These are phyloP conservation scores for Monochamus alternatus DNA, from an alignment of 2,888 invertebrate species.

Conservation along the genomic window DNA sequence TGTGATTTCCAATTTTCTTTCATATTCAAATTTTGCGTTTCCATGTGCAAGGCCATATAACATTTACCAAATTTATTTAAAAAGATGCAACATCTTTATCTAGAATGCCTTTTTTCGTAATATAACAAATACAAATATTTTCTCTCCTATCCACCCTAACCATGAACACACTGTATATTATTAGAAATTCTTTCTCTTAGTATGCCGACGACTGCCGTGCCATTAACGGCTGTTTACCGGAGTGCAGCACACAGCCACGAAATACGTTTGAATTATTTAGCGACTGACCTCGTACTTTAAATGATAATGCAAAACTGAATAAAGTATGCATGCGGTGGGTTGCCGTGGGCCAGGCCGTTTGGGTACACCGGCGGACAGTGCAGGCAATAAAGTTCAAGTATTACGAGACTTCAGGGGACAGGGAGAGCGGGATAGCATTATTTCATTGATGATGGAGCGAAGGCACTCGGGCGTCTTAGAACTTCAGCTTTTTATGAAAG, in stretches of 20 bases:
- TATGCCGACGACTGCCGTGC: neutral
- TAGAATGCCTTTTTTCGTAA: too few species aligned
- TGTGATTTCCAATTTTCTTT: too few species aligned
- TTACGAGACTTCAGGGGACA: constrained; percentile 53
- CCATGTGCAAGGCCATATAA: too few species aligned
- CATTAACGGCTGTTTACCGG: constrained; percentile 5
- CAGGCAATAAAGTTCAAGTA: constrained; percentile 53
- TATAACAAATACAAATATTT: too few species aligned
- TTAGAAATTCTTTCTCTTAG: too few species aligned
- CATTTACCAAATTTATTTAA: too few species aligned
- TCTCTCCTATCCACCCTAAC: too few species aligned
- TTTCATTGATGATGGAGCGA: constrained; percentile 14
- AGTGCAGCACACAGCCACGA: constrained; percentile 15
- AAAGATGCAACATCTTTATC: too few species aligned
- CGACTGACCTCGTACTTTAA: constrained; percentile 49
- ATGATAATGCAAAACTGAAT: constrained; percentile 58
- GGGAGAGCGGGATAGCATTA: constrained; percentile 12
- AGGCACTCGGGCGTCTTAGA: neutral
- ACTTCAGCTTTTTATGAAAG: neutral
- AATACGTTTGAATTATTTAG: constrained; percentile 50
- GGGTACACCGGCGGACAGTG: constrained; percentile 47
- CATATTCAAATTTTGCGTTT: too few species aligned
- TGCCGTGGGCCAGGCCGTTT: constrained; percentile 43
- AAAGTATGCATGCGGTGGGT: constrained; percentile 54
- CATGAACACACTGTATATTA: too few species aligned